Evolutionary conservation across 2,797 vertebrate genomes (phyloP), one percentile per base, ranked within the genome.

Genomic region (Pelobates cultripes): DNA sequence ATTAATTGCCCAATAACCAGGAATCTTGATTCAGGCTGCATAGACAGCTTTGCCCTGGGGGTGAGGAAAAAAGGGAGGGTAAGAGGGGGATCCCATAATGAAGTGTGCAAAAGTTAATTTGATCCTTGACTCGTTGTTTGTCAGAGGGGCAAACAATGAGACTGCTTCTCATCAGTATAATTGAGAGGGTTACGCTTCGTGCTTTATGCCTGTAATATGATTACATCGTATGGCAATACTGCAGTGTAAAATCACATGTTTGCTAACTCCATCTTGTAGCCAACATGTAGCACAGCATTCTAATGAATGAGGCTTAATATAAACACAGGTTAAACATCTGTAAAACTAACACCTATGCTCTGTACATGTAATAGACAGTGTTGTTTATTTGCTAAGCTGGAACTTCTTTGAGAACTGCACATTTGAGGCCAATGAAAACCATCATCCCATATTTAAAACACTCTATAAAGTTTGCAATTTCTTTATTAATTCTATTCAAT

Each of bases 81-180:
- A 60, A 70, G 72, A 47, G 88, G 86, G 87, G 86, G 60, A 89
- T 89, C 90, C 94, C 93, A 95, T 95, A 96, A 97, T 97, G 95
- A 96, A 95, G 95, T 95, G 94, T 91, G 93, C 94, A 94, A 92
- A 94, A 96, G 95, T 96, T 95, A 93, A 96, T 96, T 96, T 96
- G 93, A 94, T 92, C 93, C 92, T 94, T 93, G 92, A 95, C 92
- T 93, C 87, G 89, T 91, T 88, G 90, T 94, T 95, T 90, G 93
- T 93, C 89, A 91, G 89, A 87, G 89, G 85, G 73, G 85, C 87
- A 84, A 86, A 88, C 87, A 90, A 87, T 88, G 86, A 43, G 78
- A 74, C 42, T 71, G 68, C 75, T 80, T 81, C 86, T 78, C 66
- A 66, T 84, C 55, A 77, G 84, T 63, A 78, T 78, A 83, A 83